These are phyloP conservation scores for Gobius niger DNA, from an alignment of 2,113 vertebrate species.

Conservation along the genomic window DNA sequence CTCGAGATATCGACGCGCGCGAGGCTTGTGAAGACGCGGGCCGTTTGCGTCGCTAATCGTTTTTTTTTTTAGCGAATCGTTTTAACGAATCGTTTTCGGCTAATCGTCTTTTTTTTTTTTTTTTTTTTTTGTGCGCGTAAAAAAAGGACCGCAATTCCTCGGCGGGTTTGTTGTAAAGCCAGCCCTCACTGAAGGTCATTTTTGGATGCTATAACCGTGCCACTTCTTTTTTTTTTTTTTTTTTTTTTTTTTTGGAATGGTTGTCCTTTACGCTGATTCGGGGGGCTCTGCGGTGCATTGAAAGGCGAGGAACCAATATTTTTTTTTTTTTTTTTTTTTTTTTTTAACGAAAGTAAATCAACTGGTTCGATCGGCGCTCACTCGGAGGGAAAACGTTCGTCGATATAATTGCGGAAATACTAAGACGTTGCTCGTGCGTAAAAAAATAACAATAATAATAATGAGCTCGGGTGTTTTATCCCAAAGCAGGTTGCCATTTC, in stretches of 20 bases:
- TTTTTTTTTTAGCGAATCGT: neutral
- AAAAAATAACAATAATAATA: too few species aligned
- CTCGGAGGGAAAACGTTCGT: too few species aligned
- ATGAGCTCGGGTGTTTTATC: too few species aligned
- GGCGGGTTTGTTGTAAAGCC: slow-evolving; percentile 60
- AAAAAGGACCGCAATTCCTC: slow-evolving; percentile 45
- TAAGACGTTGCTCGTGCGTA: too few species aligned
- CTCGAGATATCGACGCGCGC: too few species aligned
- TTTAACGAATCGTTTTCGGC: neutral
- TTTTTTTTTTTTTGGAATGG: slow-evolving; percentile 45
- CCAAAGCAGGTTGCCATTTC: slow-evolving; percentile 11
- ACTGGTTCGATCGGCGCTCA: too few species aligned
- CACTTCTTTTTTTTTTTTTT: slow-evolving; percentile 12
- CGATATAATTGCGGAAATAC: too few species aligned
- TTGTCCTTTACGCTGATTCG: slow-evolving; percentile 34
- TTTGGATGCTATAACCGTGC: slow-evolving; percentile 47
- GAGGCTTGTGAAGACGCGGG: too few species aligned
- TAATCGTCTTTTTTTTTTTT: neutral
- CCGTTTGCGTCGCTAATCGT: neutral
- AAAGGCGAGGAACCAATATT: too few species aligned
- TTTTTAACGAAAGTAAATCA: too few species aligned
- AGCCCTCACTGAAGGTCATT: slow-evolving; percentile 76
- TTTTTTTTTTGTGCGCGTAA: neutral
- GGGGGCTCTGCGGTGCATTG: slow-evolving; percentile 19
- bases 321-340: too few species aligned